phyloP scores from a whole-genome alignment of 2,113 vertebrate genomes.

The Crotophaga sulcirostris region DNA sequence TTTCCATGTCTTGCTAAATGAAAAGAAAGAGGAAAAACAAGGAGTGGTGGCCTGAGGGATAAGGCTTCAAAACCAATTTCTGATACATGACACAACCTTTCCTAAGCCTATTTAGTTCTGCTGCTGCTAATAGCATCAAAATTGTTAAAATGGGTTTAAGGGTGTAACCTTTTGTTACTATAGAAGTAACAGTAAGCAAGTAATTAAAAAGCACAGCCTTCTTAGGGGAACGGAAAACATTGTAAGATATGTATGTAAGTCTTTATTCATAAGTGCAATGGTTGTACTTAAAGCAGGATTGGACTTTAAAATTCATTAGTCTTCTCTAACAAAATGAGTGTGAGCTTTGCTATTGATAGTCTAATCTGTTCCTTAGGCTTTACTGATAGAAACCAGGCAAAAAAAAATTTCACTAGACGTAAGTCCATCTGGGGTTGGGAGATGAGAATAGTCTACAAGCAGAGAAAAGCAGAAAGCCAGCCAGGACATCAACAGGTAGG shows the following conservation, averaged over 20 bases:
- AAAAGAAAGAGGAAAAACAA: background rate
- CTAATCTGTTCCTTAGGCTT: background rate
- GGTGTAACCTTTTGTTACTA: background rate
- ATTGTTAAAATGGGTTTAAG: background rate
- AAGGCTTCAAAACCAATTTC: background rate
- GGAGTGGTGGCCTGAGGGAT: background rate
- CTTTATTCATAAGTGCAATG: background rate
- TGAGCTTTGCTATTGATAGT: background rate
- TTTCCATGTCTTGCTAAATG: slow-evolving; percentile 1
- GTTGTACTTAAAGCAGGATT: background rate
- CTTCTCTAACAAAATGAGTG: background rate
- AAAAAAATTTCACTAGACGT: background rate
- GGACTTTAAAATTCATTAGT: background rate
- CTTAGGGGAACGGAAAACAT: background rate
- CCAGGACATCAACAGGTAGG: background rate
- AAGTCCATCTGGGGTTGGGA: background rate
- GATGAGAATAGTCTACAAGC: background rate
- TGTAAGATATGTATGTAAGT: background rate
- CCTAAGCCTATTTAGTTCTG: background rate
- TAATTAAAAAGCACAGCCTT: background rate
- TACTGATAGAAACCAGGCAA: background rate
- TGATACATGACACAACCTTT: background rate
- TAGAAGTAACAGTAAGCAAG: background rate
- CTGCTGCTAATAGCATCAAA: background rate
- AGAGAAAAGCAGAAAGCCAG: background rate